Conservation (phyloP, 2,888 invertebrate species). For the Chrysotoxum bicinctum region DNA sequence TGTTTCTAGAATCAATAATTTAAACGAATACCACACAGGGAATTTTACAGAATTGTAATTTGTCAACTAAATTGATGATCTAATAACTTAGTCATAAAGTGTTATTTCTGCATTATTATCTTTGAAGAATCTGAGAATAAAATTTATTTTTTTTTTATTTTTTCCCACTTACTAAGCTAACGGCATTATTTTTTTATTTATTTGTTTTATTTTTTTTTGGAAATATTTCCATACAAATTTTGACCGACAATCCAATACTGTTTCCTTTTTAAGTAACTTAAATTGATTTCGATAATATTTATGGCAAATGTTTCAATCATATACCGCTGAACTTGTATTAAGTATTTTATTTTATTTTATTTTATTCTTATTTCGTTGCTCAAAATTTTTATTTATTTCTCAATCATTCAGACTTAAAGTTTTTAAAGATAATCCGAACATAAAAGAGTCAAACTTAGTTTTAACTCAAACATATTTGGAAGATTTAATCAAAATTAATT, state of each 20-base stretch:
- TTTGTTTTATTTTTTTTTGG: neutral
- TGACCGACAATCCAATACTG: neutral
- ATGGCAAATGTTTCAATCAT: too few relatives aligned
- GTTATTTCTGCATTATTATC: neutral
- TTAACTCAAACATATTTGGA: too few relatives aligned
- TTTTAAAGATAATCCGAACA: too few relatives aligned
- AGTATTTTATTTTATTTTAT: too few relatives aligned
- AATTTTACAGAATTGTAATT: neutral
- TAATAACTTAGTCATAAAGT: neutral
- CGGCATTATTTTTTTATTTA: neutral
- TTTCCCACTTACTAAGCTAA: neutral
- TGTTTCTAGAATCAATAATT: neutral
- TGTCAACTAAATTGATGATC: constrained; percentile 1
- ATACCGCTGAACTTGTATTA: too few relatives aligned
- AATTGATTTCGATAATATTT: neutral
- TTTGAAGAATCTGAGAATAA: neutral
- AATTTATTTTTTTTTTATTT: neutral
- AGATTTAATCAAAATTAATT: too few relatives aligned
- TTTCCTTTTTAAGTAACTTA: neutral
- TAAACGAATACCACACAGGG: neutral
- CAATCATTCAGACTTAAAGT: too few relatives aligned
- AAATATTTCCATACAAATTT: neutral
- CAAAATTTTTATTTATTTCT: too few relatives aligned
- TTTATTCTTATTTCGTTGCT: too few relatives aligned
- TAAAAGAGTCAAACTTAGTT: too few relatives aligned